Evolutionary conservation across 2,888 invertebrate genomes (phyloP), one percentile per base, ranked within the genome.

Genomic region (Agrotis clavis): DNA sequence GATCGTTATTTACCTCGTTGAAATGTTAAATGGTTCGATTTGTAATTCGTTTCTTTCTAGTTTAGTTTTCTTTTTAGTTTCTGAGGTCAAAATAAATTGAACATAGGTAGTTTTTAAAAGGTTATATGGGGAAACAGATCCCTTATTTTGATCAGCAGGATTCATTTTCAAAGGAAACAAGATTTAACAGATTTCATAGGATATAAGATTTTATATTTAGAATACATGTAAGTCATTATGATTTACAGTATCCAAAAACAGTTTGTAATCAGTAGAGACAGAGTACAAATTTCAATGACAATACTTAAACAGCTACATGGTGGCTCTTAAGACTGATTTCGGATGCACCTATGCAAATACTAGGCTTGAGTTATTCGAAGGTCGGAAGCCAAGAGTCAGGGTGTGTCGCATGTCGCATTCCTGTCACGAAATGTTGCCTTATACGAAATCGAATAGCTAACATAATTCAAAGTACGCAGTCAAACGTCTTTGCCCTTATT

Each of bases 301-400:
- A 53, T 21, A 54, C 13, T 47, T 35, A 19, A 47, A 53, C 7
- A 30, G 48, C 25, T 66, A 30, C 67, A 59, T 61, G 21, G 59
- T 71, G n/a, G 47, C 53, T 71, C 70, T 66, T 19, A 53, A 73
- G 25, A 57, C 71, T 88, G 78, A 80, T 85, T 85, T 88, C 78
- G 77, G 84, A 86, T 88, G 88, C 92, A 93, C 91, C 93, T 92
- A 92, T 89, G 89, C 88, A 92, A 92, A 92, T 89, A 92, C 64
- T 74, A 81, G 76, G 83, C 80, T 85, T 83, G 78, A 88, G 86
- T 86, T 85, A 87, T 85, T 89, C 81, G 83, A 88, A 90, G 90
- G 89, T 87, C 76, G 68, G 61, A 74, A 81, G 82, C 59, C 67
- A 77, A 79, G 71, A 68, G 77, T 78, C 71, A 62, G 71, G 79